Conservation (phyloP, 2,888 invertebrate genomes). For the Orchesella flavescens region DNA sequence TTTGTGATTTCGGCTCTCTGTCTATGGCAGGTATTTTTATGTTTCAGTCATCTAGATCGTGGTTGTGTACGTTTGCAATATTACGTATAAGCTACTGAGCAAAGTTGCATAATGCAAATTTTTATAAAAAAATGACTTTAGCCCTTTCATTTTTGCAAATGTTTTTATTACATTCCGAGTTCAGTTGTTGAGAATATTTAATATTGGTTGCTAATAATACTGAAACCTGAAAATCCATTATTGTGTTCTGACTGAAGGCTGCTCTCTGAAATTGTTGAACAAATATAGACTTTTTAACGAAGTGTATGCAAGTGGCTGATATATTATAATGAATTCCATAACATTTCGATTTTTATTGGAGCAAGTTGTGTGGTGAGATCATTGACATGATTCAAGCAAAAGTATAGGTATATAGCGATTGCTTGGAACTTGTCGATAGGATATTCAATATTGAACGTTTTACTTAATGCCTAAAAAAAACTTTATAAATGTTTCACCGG, state of each 20-base stretch:
- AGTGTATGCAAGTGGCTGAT: not conserved
- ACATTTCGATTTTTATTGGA: constrained; percentile 1
- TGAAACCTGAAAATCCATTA: constrained; percentile 18
- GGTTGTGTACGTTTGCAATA: not conserved
- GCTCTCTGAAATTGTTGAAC: constrained; percentile 46
- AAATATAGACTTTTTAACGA: not conserved
- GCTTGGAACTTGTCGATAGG: constrained; percentile 1
- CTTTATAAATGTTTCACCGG: too few species aligned
- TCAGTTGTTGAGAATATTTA: not conserved
- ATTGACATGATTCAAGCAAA: not conserved
- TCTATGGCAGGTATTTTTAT: constrained; percentile 4
- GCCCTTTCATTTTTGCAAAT: too few species aligned
- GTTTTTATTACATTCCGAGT: not conserved
- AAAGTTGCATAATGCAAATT: not conserved
- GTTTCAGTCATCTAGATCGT: not conserved
- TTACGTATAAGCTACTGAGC: not conserved
- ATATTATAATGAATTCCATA: not conserved
- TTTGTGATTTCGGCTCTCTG: constrained; percentile 37
- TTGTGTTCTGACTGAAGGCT: constrained; percentile 42
- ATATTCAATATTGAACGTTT: not conserved
- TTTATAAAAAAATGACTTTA: too few species aligned
- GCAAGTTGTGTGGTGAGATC: not conserved
- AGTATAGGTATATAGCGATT: not conserved
- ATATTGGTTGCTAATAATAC: constrained; percentile 32
- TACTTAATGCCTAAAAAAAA: not conserved